These are phyloP conservation scores for Drosophila parthenogenetica DNA, from an alignment of 2,888 invertebrate genomes.

Conservation along the genomic window DNA sequence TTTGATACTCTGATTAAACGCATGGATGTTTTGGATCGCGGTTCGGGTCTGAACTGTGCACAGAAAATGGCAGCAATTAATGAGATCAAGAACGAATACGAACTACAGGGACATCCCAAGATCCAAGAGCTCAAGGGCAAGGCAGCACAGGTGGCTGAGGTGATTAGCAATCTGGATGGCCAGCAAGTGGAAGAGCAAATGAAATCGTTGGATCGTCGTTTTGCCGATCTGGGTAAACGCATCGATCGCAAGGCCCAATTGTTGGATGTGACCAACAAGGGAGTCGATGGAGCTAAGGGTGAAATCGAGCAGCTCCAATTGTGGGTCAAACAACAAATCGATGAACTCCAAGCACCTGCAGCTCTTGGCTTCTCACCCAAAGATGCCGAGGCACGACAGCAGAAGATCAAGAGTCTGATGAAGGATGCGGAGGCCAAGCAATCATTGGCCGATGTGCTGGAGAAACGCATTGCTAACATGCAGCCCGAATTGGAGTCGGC, in stretches of 20 bases:
- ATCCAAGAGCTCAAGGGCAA: constrained; percentile 90
- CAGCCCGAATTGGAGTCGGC: constrained; percentile 93
- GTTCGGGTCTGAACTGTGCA: constrained; percentile 92
- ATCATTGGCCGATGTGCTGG: constrained; percentile 92
- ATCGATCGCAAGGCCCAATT: constrained; percentile 93
- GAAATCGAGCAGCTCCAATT: constrained; percentile 92
- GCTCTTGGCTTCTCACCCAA: constrained; percentile 92
- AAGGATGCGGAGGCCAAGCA: constrained; percentile 95
- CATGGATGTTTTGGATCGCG: constrained; percentile 93
- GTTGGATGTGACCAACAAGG: constrained; percentile 93
- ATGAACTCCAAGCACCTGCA: constrained; percentile 88
- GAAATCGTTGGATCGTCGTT: constrained; percentile 93
- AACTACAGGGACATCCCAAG: constrained; percentile 89
- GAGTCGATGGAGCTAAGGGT: constrained; percentile 91
- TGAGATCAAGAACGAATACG: constrained; percentile 91
- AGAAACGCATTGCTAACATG: constrained; percentile 93
- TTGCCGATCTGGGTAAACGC: constrained; percentile 93
- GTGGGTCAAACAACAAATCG: constrained; percentile 92
- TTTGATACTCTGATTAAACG: constrained; percentile 92
- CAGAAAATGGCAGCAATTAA: constrained; percentile 92
- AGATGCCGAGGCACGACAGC: constrained; percentile 90
- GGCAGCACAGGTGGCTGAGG: constrained; percentile 90
- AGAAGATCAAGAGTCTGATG: constrained; percentile 89
- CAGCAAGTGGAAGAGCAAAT: constrained; percentile 96
- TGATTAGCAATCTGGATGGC: constrained; percentile 94